A percentile compares a stretch with the other conserved stretches of the same genome.
phyloP scores from a whole-genome alignment of 2,113 vertebrate genomes.

The Megaceryle maxima region DNA sequence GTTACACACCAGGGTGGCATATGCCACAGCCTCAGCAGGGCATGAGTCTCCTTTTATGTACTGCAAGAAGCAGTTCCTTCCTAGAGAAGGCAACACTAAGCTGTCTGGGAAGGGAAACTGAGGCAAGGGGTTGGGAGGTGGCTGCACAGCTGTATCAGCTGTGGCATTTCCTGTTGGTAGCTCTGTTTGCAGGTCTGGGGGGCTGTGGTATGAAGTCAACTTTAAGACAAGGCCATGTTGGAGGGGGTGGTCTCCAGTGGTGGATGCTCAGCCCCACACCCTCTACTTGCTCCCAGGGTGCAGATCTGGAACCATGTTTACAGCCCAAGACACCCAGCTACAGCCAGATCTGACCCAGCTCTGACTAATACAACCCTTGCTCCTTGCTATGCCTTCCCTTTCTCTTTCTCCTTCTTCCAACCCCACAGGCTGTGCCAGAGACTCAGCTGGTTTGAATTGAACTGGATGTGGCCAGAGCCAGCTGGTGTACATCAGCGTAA shows the following conservation, averaged over 20 bases:
- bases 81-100: neutral
- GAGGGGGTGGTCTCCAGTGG: neutral
- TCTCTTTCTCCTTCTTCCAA: neutral
- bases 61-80: neutral
- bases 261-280: neutral
- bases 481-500: neutral
- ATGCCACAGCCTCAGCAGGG: neutral
- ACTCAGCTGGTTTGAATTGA: conserved; percentile 9
- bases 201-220: neutral
- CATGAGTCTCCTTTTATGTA: neutral
- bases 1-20: neutral
- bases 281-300: neutral
- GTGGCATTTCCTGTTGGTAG: accelerated
- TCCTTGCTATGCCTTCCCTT: neutral
- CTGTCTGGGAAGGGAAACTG: neutral
- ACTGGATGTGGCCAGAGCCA: neutral
- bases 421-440: neutral
- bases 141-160: neutral
- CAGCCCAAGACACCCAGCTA: neutral
- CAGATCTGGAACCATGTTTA: no score
- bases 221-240: neutral
- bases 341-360: neutral
- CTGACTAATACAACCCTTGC: neutral
- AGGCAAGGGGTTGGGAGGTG: neutral
- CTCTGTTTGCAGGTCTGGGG: neutral